Percentiles rank a stretch among this genome's conserved stretches.
phyloP scores from a whole-genome alignment of 2,797 vertebrate genomes.

The Microctenopoma steveboyesi region DNA sequence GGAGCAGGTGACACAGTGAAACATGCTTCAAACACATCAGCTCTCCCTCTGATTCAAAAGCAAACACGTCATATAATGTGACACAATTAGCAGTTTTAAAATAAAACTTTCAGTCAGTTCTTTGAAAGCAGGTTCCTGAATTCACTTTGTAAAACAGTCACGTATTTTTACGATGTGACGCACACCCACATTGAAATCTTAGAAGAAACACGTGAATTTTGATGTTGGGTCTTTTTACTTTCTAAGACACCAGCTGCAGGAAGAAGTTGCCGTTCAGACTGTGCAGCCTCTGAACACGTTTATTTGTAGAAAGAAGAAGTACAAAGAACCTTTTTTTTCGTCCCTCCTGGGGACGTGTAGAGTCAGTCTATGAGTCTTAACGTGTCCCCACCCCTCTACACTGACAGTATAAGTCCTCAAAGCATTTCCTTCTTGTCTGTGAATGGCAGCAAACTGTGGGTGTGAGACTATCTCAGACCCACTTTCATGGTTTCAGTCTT shows the following conservation, averaged over 20 bases:
- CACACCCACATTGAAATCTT: no score
- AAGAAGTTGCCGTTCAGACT: not conserved
- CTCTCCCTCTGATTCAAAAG: conserved; percentile 2
- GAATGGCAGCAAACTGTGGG: conserved; percentile 8
- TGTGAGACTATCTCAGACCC: not conserved
- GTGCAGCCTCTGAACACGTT: not conserved
- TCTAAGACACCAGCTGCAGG: not conserved
- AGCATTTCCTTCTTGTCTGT: conserved; percentile 21
- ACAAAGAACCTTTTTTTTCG: not conserved
- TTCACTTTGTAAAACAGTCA: not conserved
- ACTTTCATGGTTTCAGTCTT: conserved; percentile 15
- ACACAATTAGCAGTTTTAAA: not conserved
- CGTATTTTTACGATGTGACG: no score
- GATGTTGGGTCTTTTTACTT: no score
- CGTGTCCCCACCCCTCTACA: conserved; percentile 36
- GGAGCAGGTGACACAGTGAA: not conserved
- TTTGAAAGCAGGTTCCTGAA: conserved; percentile 51
- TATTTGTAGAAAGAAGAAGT: conserved; percentile 62
- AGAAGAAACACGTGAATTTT: no score
- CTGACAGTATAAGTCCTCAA: not conserved
- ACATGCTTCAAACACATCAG: not conserved
- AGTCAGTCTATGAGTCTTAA: not conserved
- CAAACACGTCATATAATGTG: not conserved
- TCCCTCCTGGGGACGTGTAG: not conserved
- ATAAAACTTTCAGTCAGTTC: conserved; percentile 15